Conservation (phyloP, 2,797 vertebrate genomes). For the Hyperoplus lanceolatus region DNA sequence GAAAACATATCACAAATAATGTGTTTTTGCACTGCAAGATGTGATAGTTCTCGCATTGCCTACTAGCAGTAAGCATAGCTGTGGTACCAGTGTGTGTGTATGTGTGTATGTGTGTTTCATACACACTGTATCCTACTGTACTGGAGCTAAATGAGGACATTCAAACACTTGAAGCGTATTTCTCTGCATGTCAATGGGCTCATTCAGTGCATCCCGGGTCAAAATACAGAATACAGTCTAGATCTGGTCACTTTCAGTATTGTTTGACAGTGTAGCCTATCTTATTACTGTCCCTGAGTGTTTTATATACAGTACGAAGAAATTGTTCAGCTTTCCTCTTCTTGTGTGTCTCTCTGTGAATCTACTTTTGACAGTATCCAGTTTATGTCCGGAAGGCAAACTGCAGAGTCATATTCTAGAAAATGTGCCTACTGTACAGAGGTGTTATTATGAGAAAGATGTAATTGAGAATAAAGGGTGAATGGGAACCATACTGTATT, state of each 20-base stretch:
- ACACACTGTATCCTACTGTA: constrained; percentile 76
- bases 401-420: constrained; percentile 9
- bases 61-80: constrained; percentile 17
- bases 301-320: constrained; percentile 12
- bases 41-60: constrained; percentile 20
- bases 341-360: background rate
- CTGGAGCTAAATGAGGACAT: constrained; percentile 77
- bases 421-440: constrained; percentile 17
- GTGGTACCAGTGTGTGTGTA: constrained; percentile 42
- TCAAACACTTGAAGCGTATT: constrained; percentile 68
- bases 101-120: constrained; percentile 40
- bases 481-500: constrained; percentile 17
- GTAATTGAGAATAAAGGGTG: constrained; percentile 20
- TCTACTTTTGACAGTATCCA: constrained; percentile 38
- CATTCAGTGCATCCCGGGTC: constrained; percentile 65
- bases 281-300: constrained; percentile 20
- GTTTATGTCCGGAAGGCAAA: constrained; percentile 4
- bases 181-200: constrained; percentile 60
- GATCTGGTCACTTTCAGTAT: constrained; percentile 49
- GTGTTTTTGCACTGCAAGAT: constrained; percentile 9
- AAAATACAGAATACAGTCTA: constrained; percentile 37
- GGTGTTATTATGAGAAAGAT: constrained; percentile 32
- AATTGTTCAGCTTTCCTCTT: constrained; percentile 10
- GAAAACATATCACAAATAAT: background rate
- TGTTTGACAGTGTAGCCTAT: constrained; percentile 39